Conservation (phyloP, 2,797 vertebrate genomes). For the Hemitrygon akajei region DNA sequence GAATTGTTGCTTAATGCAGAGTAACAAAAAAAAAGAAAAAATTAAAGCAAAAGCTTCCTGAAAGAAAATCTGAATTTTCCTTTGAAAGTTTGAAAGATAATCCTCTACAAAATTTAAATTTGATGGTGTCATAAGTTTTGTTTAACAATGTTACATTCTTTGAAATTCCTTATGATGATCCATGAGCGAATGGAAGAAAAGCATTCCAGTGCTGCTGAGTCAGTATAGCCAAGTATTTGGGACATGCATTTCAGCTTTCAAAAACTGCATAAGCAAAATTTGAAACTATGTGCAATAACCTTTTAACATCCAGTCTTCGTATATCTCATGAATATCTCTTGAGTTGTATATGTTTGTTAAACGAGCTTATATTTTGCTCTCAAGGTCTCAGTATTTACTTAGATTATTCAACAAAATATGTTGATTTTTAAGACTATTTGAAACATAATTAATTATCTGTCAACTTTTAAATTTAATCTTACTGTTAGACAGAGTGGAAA, state of each 20-base stretch:
- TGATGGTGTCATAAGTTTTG: neutral
- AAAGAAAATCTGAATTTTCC: neutral
- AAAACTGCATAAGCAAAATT: neutral
- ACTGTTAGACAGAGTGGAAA: slow-evolving; percentile 8
- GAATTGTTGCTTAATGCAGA: neutral
- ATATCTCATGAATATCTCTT: neutral
- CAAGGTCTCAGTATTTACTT: neutral
- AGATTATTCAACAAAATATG: neutral
- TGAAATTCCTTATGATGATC: neutral
- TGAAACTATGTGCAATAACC: neutral
- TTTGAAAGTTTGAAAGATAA: too few relatives aligned
- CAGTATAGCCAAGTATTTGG: neutral
- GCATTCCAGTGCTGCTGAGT: neutral
- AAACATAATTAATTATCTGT: neutral
- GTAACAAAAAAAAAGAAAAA: neutral
- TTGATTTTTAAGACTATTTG: neutral
- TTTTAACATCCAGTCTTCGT: neutral
- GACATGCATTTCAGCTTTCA: neutral
- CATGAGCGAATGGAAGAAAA: neutral
- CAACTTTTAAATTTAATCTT: neutral
- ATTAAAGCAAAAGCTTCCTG: neutral
- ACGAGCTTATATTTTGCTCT: neutral
- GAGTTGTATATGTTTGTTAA: neutral
- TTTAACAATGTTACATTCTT: neutral
- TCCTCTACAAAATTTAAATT: neutral